Conservation (phyloP, 2,797 vertebrate genomes). For the Acanthopagrus latus region DNA sequence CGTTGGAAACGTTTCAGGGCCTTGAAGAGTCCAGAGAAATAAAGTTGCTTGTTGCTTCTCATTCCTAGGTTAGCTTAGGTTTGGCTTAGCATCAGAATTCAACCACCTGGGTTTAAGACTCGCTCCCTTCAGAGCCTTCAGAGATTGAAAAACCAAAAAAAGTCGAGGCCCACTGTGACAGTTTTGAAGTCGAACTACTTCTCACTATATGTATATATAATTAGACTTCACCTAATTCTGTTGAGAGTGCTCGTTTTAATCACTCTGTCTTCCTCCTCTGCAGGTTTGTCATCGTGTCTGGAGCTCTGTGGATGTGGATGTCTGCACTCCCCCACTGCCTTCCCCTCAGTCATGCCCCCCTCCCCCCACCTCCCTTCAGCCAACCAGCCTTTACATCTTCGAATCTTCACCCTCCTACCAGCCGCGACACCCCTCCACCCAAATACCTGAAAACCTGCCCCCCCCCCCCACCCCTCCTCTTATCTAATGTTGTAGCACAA, state of each 20-base stretch:
- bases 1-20: no score
- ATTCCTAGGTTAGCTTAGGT: no score
- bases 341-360: constrained; percentile 83
- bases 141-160: not conserved
- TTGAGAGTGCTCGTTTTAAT: not conserved
- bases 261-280: constrained; percentile 37
- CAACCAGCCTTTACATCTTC: constrained; percentile 84
- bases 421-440: constrained; percentile 26
- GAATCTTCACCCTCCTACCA: constrained; percentile 59
- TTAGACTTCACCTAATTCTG: constrained; percentile 7
- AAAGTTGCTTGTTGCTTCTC: no score
- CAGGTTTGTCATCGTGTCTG: constrained; percentile 90
- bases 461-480: constrained; percentile 59
- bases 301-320: constrained; percentile 86
- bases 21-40: no score
- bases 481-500: constrained; percentile 96
- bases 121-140: no score
- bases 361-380: constrained; percentile 84
- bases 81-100: no score
- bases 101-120: no score
- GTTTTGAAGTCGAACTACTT: not conserved
- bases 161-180: no score
- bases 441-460: constrained; percentile 42
- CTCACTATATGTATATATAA: not conserved
- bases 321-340: constrained; percentile 82